Evolutionary conservation across 2,888 invertebrate species (phyloP).

Genomic region (Tridacna gigas): DNA sequence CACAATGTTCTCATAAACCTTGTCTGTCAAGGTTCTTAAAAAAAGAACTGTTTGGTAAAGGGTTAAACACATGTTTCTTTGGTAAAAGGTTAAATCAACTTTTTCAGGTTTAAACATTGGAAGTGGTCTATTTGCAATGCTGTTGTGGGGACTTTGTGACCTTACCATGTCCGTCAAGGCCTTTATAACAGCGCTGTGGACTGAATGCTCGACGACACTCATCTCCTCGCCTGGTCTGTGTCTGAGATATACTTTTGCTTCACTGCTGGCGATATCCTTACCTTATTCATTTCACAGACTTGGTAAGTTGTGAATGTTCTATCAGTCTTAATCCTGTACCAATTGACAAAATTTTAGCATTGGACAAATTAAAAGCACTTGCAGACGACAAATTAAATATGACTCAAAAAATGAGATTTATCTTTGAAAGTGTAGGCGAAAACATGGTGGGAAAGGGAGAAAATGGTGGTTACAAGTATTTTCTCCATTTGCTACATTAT

Average conservation of each 20-base stretch:
- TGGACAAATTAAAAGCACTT: neutral
- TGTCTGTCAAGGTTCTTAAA: too few species aligned
- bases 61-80: too few species aligned
- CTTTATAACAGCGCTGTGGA: neutral
- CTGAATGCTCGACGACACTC: neutral
- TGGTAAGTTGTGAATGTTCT: constrained; percentile 6
- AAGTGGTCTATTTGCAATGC: too few species aligned
- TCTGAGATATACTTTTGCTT: neutral
- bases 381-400: neutral
- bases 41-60: too few species aligned
- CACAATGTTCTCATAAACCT: too few species aligned
- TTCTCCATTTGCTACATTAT: too few species aligned
- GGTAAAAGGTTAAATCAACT: too few species aligned
- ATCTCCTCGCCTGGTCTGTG: neutral
- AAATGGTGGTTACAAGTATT: too few species aligned
- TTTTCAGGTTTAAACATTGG: too few species aligned
- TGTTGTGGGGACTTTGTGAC: neutral
- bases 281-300: neutral
- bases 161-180: constrained; percentile 6
- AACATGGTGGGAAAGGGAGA: too few species aligned
- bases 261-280: neutral
- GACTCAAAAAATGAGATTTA: neutral
- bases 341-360: neutral
- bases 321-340: neutral
- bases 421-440: neutral